A percentile compares a stretch with the other conserved stretches of the same genome.
Evolutionary conservation across 2,113 vertebrate species (phyloP).

Genomic region (Gila orcuttii): DNA sequence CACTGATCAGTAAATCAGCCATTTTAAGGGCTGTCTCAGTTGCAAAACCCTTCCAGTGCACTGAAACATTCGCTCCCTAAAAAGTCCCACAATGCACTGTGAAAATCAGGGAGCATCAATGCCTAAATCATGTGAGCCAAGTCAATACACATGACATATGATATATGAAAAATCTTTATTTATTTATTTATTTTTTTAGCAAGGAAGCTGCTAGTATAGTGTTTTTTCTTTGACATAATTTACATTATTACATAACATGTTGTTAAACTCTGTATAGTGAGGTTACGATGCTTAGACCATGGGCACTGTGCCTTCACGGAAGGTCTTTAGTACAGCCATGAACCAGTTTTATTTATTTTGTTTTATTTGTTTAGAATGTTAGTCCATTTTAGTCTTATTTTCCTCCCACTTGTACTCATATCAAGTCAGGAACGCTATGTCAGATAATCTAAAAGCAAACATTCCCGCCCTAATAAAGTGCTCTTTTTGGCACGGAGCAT

Average conservation of each 20-base stretch:
- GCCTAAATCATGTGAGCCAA: too few species aligned
- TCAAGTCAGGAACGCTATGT: constrained; percentile 40
- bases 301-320: neutral
- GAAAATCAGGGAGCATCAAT: too few species aligned
- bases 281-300: neutral
- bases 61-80: too few species aligned
- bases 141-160: too few species aligned
- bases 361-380: neutral
- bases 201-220: neutral
- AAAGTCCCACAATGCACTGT: too few species aligned
- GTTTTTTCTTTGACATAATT: neutral
- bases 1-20: too few species aligned
- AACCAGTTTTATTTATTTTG: neutral
- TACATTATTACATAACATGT: neutral
- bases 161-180: neutral
- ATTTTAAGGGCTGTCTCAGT: too few species aligned
- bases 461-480: constrained; percentile 48
- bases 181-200: neutral
- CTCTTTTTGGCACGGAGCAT: constrained; percentile 29
- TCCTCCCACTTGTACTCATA: neutral
- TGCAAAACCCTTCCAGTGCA: too few species aligned
- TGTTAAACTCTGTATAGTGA: neutral
- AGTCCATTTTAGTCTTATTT: neutral
- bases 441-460: constrained; percentile 56
- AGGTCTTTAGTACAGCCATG: neutral